A percentile compares a stretch with the other conserved stretches of the same genome.
phyloP scores from a whole-genome alignment of 1,140 invertebrate species.

The Melanaphis sacchari region DNA sequence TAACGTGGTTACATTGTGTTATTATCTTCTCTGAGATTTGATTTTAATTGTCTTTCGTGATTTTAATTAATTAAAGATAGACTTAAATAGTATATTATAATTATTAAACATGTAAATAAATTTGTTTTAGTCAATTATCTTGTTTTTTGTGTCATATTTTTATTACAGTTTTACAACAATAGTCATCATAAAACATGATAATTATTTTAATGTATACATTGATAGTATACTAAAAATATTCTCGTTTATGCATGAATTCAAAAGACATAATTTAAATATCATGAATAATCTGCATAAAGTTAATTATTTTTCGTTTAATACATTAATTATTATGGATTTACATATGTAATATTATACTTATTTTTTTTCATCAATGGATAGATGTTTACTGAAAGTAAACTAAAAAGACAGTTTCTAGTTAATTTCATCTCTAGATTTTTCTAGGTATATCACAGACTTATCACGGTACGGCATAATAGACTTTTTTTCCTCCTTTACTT shows the following conservation, averaged over 20 bases:
- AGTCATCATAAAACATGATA: not conserved
- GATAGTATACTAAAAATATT: not conserved
- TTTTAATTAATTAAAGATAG: not conserved
- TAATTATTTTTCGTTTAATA: not conserved
- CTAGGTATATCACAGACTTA: too few species aligned
- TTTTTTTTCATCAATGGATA: not conserved
- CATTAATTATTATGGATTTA: not conserved
- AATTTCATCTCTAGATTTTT: not conserved
- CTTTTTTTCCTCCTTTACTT: too few species aligned
- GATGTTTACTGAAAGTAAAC: not conserved
- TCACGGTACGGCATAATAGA: too few species aligned
- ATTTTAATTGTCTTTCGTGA: not conserved
- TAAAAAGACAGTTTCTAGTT: not conserved
- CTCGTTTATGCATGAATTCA: not conserved
- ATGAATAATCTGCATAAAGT: not conserved
- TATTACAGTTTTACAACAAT: not conserved
- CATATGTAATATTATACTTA: not conserved
- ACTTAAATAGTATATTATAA: not conserved
- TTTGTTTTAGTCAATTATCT: not conserved
- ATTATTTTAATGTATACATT: not conserved
- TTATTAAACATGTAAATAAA: not conserved
- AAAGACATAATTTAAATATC: not conserved
- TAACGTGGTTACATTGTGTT: not conserved
- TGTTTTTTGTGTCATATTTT: not conserved
- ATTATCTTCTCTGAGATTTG: not conserved